Conservation (phyloP, 2,797 vertebrate species). For the Centropyge bicolor region DNA sequence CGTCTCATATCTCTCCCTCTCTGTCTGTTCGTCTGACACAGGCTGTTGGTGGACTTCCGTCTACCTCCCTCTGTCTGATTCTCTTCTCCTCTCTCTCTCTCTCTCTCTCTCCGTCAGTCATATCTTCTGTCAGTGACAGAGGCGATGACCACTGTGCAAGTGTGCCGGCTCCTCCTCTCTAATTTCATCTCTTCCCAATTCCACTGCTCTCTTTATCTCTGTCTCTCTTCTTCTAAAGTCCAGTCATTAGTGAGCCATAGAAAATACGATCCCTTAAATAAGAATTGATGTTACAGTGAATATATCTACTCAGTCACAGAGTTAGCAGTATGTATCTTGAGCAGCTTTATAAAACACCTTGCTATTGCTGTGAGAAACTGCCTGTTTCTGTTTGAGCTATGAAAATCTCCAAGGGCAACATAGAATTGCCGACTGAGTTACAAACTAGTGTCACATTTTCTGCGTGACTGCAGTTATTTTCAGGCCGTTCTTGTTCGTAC, state of each 20-base stretch:
- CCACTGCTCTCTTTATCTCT: not conserved
- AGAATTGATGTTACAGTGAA: not conserved
- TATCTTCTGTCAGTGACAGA: conserved; percentile 32
- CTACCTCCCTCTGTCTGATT: conserved; percentile 34
- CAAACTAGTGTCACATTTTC: not conserved
- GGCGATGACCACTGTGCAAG: not conserved
- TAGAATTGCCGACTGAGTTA: not conserved
- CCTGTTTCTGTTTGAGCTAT: not conserved
- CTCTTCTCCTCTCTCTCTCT: conserved; percentile 13
- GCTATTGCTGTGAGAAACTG: not conserved
- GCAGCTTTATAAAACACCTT: not conserved
- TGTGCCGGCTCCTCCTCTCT: conserved; percentile 1
- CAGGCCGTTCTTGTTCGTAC: not conserved
- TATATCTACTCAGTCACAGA: not conserved
- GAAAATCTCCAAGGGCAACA: not conserved
- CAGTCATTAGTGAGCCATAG: conserved; percentile 5
- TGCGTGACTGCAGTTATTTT: not conserved
- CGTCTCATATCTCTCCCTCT: conserved; percentile 38
- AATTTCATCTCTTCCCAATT: conserved; percentile 9
- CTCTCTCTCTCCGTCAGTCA: conserved; percentile 41
- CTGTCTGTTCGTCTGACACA: conserved; percentile 31
- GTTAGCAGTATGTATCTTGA: not conserved
- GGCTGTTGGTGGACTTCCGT: conserved; percentile 53
- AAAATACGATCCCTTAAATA: conserved; percentile 3
- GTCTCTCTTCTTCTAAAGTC: not conserved